These are phyloP conservation scores for Callosobruchus maculatus DNA, from an alignment of 2,888 invertebrate species.

Conservation along the genomic window DNA sequence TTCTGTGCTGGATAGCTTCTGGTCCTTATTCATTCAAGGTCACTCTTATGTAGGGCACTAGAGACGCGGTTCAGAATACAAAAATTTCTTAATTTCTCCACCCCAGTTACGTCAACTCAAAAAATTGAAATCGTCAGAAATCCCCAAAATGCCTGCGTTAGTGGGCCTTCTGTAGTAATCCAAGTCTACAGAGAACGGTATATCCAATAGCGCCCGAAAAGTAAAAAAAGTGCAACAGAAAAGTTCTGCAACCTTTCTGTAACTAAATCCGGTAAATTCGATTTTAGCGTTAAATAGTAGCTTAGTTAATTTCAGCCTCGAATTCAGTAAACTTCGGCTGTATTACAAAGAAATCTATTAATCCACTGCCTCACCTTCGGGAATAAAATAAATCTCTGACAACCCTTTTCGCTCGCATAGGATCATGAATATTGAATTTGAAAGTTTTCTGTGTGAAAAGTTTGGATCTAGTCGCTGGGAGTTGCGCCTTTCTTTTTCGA, in stretches of 20 bases:
- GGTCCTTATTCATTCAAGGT: too few relatives aligned
- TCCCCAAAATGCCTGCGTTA: too few relatives aligned
- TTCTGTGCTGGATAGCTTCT: too few relatives aligned
- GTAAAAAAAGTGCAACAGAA: neutral
- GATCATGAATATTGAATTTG: conserved; percentile 45
- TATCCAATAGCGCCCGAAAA: too few relatives aligned
- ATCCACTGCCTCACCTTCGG: neutral
- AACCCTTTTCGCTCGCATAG: conserved; percentile 28
- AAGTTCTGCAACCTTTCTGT: neutral
- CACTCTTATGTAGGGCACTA: too few relatives aligned
- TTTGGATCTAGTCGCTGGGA: conserved; percentile 19
- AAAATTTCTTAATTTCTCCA: too few relatives aligned
- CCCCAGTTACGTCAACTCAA: too few relatives aligned
- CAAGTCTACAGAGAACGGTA: too few relatives aligned
- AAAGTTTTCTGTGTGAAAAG: conserved; percentile 35
- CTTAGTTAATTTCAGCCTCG: neutral
- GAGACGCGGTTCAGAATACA: too few relatives aligned
- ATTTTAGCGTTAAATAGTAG: neutral
- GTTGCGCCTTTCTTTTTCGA: conserved; percentile 19
- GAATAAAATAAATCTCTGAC: conserved; percentile 23
- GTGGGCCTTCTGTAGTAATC: too few relatives aligned
- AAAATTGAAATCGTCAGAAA: too few relatives aligned
- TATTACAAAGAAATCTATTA: neutral
- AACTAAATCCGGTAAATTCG: neutral
- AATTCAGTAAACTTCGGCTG: neutral